Conservation (phyloP, 2,797 vertebrate species). For the Adelosebastes latens region DNA sequence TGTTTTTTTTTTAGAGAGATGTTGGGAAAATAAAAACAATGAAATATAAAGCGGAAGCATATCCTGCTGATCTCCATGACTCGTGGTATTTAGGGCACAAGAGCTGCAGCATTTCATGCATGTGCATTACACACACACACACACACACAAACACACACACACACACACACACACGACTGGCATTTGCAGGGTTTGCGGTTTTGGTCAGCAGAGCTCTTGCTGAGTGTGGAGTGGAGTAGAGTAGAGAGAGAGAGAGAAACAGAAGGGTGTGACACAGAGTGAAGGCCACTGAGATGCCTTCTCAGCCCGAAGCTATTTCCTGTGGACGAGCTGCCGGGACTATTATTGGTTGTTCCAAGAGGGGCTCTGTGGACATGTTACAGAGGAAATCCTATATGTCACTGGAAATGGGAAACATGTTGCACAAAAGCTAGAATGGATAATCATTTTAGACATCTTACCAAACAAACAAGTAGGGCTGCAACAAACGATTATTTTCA, state of each 20-base stretch:
- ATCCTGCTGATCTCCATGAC: slow-evolving; percentile 8
- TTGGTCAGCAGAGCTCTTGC: slow-evolving; percentile 49
- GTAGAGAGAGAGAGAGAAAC: not conserved
- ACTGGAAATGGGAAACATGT: slow-evolving; percentile 22
- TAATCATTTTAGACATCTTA: not conserved
- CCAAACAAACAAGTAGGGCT: no score
- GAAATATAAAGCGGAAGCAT: slow-evolving; percentile 12
- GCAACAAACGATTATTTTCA: no score
- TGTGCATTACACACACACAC: not conserved
- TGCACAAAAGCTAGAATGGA: not conserved
- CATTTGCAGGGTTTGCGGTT: slow-evolving; percentile 58
- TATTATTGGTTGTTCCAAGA: slow-evolving; percentile 49
- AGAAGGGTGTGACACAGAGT: slow-evolving; percentile 53
- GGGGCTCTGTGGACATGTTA: slow-evolving; percentile 25
- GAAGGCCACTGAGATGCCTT: slow-evolving; percentile 66
- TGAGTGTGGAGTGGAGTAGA: slow-evolving; percentile 34
- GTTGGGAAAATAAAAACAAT: not conserved
- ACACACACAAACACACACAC: not conserved
- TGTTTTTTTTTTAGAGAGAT: not conserved
- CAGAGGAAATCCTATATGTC: slow-evolving; percentile 48
- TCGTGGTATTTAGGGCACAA: slow-evolving; percentile 15
- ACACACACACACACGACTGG: not conserved
- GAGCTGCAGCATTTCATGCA: slow-evolving; percentile 35
- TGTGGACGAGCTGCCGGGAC: slow-evolving; percentile 62
- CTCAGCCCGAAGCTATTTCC: slow-evolving; percentile 71